Evolutionary conservation across 2,113 vertebrate species (phyloP), one percentile per base, ranked within the genome.

Genomic region (Chaetorhynchus papuensis): DNA sequence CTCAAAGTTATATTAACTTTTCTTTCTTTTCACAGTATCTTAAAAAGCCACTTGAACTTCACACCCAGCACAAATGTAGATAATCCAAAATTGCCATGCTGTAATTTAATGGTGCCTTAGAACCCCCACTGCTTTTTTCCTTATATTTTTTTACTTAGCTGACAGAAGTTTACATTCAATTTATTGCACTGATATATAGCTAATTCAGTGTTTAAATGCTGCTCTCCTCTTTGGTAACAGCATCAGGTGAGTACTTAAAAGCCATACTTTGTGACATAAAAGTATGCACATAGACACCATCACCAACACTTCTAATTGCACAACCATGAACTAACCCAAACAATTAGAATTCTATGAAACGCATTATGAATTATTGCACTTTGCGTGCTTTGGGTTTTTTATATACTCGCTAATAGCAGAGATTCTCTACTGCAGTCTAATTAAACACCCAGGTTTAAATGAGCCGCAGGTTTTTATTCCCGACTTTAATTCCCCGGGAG

Each of bases 371-470:
- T 10, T 2, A 12, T 1, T 20, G 15, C 23, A 5, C 11, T 18
- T 45, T 3, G 5, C 0, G 1, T 0, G 2, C 1, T 39, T 39
- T 39, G 2, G 3, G 2, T 12, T 54, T 75, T 28, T 20, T 3
- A 4, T 1, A 4, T 1, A 2, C 10, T 63, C 3, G 8, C 6
- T 26, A 8, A 2, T 0, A 47, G 3, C 18, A 42, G 7, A 22
- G 1, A 9, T 9, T 10, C 11, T 3, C 11, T 10, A 4, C 10
- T 0, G 0, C 18, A 5, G 30, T 8, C 6, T n/a, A 6, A 1
- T 8, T 2, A 0, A 6, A 7, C 41, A 1, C 1, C 1, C 39
- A 39, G 39, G 39, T 39, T 39, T 39, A 39, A 39, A 39, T 39
- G 39, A 11, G 39, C 41, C 14, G 1, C 14, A 1, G 31, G 1